These are phyloP conservation scores for Parnassius mnemosyne DNA, from an alignment of 2,888 invertebrate species.

Conservation along the genomic window DNA sequence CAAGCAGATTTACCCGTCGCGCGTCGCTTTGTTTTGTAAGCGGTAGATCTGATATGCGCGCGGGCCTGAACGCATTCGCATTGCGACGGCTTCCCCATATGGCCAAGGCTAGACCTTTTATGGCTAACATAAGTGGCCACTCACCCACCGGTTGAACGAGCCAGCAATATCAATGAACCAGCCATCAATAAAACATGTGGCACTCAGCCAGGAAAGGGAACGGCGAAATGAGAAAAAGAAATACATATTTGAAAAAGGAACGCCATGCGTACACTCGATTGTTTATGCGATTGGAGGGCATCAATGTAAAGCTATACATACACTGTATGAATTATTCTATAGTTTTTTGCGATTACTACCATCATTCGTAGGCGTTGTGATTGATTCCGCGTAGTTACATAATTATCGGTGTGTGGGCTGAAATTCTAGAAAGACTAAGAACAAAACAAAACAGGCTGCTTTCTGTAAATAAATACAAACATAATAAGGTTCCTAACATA, in stretches of 20 bases:
- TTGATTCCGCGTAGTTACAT: slow-evolving; percentile 60
- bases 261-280: slow-evolving; percentile 69
- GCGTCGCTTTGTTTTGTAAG: slow-evolving; percentile 63
- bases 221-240: slow-evolving; percentile 76
- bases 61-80: slow-evolving; percentile 75
- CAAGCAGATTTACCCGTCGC: slow-evolving; percentile 44
- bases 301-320: slow-evolving; percentile 69
- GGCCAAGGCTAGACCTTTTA: slow-evolving; percentile 78
- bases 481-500: slow-evolving; percentile 42
- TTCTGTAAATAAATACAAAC: slow-evolving; percentile 11
- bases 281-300: slow-evolving; percentile 71
- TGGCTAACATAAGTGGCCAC: slow-evolving; percentile 78
- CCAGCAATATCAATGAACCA: slow-evolving; percentile 79
- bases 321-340: slow-evolving; percentile 67
- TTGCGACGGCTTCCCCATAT: slow-evolving; percentile 76
- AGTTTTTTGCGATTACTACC: slow-evolving; percentile 43
- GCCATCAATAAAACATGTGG: slow-evolving; percentile 80
- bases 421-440: slow-evolving; percentile 32
- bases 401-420: slow-evolving; percentile 55
- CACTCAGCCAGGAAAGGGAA: slow-evolving; percentile 77
- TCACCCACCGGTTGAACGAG: slow-evolving; percentile 78
- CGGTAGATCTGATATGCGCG: slow-evolving; percentile 69
- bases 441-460: slow-evolving; percentile 13
- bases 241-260: slow-evolving; percentile 67
- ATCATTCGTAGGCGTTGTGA: slow-evolving; percentile 53